Evolutionary conservation across 2,797 vertebrate genomes (phyloP), one percentile per base, ranked within the genome.

Genomic region (Acanthurus leucopareius): DNA sequence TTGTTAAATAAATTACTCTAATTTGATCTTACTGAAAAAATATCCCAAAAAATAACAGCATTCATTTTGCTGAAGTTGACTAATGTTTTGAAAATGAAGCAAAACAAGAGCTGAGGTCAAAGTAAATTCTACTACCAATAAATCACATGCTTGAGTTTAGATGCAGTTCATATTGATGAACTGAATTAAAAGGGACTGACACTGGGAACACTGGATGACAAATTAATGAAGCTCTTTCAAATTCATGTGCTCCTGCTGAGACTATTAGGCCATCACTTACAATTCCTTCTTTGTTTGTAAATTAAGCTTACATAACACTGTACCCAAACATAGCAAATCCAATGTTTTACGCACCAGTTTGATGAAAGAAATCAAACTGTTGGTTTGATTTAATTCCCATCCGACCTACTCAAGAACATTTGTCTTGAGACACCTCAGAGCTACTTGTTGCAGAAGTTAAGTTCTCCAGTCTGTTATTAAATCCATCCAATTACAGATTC

Each of bases 401-500:
- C 7, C 15, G 0, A 5, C 40, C 35, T 25, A 14, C 13, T 59
- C 6, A 59, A 32, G 48, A 11, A 32, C 47, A 42, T 40, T 40
- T 40, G 10, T 40, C 38, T 51, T 25, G 8, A 28, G 61, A 47
- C 47, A 53, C n/a, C 38, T 58, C 20, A 42, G 54, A 60, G 42
- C 20, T 32, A 28, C 16, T 11, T 57, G 35, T 28, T 62, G 22
- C 6, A 56, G 15, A 20, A 44, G 64, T 69, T 51, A 11, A 38
- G 15, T 28, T 48, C 45, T 51, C 49, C 35, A 42, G 42, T 42
- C 25, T 28, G 15, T 20, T 40, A 54, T 69, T 62, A 22, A 61
- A 57, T 71, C 62, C 17, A 25, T 42, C 22, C n/a, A 9, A 61
- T 71, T 68, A 51, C 9, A 47, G 40, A 69, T 19, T 63, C 17